A percentile compares a stretch with the other conserved stretches of the same genome.
Evolutionary conservation across 2,797 vertebrate species (phyloP).

Genomic region (Hafferia zeledoni): DNA sequence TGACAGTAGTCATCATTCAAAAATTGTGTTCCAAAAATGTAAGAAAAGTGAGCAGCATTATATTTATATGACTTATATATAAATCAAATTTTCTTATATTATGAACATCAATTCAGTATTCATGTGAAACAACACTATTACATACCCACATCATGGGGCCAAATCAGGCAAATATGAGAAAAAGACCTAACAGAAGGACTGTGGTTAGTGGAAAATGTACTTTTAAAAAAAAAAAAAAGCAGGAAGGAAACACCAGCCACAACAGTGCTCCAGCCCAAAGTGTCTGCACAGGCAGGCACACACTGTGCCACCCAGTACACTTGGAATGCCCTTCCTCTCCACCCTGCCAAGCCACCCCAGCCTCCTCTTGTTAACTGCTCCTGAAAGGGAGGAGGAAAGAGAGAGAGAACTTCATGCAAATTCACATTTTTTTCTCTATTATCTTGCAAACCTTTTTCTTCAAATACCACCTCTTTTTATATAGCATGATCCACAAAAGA

Average conservation of each 20-base stretch:
- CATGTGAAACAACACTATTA: not conserved
- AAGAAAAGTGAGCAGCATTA: not conserved
- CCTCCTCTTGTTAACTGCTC: not conserved
- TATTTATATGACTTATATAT: not conserved
- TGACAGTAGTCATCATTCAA: not conserved
- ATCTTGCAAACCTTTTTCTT: not conserved
- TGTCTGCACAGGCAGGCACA: not conserved
- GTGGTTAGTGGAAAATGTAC: constrained; percentile 18
- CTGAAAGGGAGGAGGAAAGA: not conserved
- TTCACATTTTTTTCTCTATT: not conserved
- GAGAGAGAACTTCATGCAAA: not conserved
- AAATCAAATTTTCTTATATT: not conserved
- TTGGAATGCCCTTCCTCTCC: constrained; percentile 1
- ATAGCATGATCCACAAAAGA: not conserved
- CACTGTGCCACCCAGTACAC: not conserved
- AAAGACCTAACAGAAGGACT: not conserved
- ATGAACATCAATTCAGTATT: not conserved
- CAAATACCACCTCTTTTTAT: not conserved
- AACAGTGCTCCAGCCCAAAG: not conserved
- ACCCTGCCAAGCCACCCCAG: not conserved
- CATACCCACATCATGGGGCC: not conserved
- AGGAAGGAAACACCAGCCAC: constrained; percentile 23
- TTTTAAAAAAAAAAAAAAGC: not conserved
- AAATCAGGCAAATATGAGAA: not conserved
- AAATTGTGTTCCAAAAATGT: not conserved